Percentiles rank a stretch among this genome's conserved stretches.
These are phyloP conservation scores for Dyspetes luteomarginatus DNA, from an alignment of 2,888 invertebrate genomes.

Conservation along the genomic window DNA sequence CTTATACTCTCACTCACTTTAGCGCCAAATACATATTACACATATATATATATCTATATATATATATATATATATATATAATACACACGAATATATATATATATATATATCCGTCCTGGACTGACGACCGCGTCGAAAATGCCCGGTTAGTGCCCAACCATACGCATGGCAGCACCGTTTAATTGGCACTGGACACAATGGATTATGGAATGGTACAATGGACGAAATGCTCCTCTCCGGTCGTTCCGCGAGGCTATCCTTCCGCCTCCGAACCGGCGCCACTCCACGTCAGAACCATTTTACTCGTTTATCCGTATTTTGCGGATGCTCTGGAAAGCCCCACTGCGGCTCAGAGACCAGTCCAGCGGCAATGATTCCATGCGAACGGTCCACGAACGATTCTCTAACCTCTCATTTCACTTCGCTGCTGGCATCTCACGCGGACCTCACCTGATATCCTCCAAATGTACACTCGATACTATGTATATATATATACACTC, in stretches of 20 bases:
- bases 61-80: not conserved
- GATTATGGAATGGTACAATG: conserved; percentile 80
- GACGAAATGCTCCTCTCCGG: conserved; percentile 42
- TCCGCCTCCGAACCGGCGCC: conserved; percentile 57
- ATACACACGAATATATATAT: conserved; percentile 64
- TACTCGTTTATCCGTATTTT: conserved; percentile 77
- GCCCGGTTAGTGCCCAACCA: conserved; percentile 82
- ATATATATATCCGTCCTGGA: conserved; percentile 66
- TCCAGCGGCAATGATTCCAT: conserved; percentile 54
- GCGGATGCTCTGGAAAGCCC: not conserved
- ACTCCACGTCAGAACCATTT: conserved; percentile 82
- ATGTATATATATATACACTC: too few species aligned
- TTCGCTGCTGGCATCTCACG: too few species aligned
- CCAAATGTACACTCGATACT: conserved; percentile 1
- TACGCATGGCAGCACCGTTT: conserved; percentile 83
- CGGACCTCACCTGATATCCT: conserved; percentile 14
- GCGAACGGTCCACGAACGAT: conserved; percentile 17
- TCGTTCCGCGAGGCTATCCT: conserved; percentile 22
- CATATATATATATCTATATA: not conserved
- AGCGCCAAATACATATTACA: conserved; percentile 18
- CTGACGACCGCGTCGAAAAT: conserved; percentile 80
- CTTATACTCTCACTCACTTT: conserved; percentile 19
- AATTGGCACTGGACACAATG: conserved; percentile 83
- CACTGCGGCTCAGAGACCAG: too few species aligned
- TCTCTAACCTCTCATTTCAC: not conserved